These are phyloP conservation scores for Sebastes steindachneri DNA, from an alignment of 2,797 vertebrate genomes.

Conservation along the genomic window DNA sequence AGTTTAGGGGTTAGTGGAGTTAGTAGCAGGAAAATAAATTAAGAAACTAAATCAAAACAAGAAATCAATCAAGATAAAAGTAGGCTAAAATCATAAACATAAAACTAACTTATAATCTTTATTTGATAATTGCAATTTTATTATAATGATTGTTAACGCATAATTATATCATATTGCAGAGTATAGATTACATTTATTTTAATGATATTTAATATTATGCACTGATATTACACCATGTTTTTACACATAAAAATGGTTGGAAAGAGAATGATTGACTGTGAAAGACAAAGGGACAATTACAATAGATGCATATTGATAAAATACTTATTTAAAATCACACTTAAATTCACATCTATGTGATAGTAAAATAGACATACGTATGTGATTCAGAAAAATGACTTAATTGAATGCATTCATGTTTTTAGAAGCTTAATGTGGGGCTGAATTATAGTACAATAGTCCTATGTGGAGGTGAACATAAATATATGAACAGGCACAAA, in stretches of 20 bases:
- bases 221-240: not conserved
- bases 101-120: not conserved
- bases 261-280: slow-evolving; percentile 49
- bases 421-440: not conserved
- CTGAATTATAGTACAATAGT: not conserved
- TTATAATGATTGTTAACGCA: not conserved
- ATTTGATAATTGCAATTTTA: not conserved
- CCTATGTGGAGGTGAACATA: not conserved
- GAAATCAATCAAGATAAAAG: not conserved
- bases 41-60: slow-evolving; percentile 25
- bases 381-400: slow-evolving; percentile 8
- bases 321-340: not conserved
- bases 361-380: not conserved
- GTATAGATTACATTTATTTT: not conserved
- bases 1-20: slow-evolving; percentile 70
- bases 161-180: not conserved
- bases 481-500: slow-evolving; percentile 20
- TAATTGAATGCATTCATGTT: not conserved
- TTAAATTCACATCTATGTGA: slow-evolving; percentile 13
- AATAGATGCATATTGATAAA: slow-evolving; percentile 10
- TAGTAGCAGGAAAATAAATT: slow-evolving; percentile 58
- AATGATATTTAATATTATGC: not conserved
- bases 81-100: slow-evolving; percentile 14
- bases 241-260: slow-evolving; percentile 29
- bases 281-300: slow-evolving; percentile 40